Evolutionary conservation across 37 sponge, comb jelly and placozoan species (phyloP).

Genomic region (Amphimedon queenslandica): DNA sequence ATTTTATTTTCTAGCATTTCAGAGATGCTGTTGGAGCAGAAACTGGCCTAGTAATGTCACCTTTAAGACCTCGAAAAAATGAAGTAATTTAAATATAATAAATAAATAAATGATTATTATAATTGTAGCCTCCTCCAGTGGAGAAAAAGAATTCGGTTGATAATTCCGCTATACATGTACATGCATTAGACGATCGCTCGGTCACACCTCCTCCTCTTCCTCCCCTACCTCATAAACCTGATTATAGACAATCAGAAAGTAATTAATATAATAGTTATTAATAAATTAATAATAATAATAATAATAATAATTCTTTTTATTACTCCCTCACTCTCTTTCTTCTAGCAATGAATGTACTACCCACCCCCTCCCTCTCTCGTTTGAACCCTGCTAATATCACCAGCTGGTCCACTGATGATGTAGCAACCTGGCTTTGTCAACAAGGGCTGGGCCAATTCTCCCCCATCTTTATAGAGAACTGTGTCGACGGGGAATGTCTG

Average conservation of each 20-base stretch:
- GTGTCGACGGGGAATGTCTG: conserved; percentile 74
- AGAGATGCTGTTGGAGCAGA: conserved; percentile 56
- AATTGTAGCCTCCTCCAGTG: too few relatives aligned
- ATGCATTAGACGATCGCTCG: too few relatives aligned
- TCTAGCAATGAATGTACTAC: too few relatives aligned
- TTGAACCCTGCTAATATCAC: conserved; percentile 69
- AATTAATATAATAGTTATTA: too few relatives aligned
- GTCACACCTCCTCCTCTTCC: background rate
- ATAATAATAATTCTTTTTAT: too few relatives aligned
- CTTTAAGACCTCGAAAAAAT: background rate
- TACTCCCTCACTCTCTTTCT: too few relatives aligned
- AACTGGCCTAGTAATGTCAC: conserved; percentile 39
- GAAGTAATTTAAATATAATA: too few relatives aligned
- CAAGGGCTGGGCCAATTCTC: conserved; percentile 50
- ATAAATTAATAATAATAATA: too few relatives aligned
- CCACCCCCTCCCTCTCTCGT: conserved; percentile 35
- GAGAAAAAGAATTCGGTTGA: too few relatives aligned
- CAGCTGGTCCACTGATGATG: conserved; percentile 69
- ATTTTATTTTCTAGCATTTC: conserved; percentile 42
- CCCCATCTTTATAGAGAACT: conserved; percentile 45
- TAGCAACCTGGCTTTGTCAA: conserved; percentile 47
- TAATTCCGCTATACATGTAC: too few relatives aligned
- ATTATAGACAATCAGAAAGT: too few relatives aligned
- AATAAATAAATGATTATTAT: too few relatives aligned
- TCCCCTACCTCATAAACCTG: background rate